A percentile compares a stretch with the other conserved stretches of the same genome.
Evolutionary conservation across 2,113 vertebrate species (phyloP).

Genomic region (Odocoileus hemionus): DNA sequence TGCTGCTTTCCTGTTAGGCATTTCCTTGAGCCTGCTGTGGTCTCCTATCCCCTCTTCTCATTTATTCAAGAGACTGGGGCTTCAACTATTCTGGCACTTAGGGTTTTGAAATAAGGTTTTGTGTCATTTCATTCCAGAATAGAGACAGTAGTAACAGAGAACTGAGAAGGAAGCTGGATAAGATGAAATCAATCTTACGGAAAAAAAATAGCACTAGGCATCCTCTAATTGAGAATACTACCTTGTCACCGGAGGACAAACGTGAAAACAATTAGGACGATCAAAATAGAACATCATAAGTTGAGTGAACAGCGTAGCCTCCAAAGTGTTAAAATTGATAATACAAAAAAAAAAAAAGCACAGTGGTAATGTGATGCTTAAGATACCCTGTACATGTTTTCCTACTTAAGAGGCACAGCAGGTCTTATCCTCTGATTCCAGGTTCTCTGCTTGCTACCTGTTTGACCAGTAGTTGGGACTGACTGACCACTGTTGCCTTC

Average conservation of each 20-base stretch:
- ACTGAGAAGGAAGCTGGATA: neutral
- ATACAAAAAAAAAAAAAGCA: neutral
- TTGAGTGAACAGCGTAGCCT: neutral
- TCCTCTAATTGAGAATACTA: neutral
- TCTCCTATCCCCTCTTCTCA: neutral
- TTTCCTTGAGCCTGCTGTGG: neutral
- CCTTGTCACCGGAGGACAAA: neutral
- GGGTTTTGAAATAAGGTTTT: constrained; percentile 15
- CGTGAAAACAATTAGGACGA: neutral
- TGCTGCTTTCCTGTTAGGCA: neutral
- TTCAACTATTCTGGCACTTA: constrained; percentile 8
- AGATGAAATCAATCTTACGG: neutral
- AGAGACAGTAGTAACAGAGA: neutral
- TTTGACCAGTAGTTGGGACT: neutral
- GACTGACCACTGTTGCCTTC: neutral
- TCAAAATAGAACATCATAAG: neutral
- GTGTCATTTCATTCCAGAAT: constrained; percentile 19
- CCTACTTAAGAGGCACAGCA: neutral
- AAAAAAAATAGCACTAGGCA: neutral
- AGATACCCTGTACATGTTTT: neutral
- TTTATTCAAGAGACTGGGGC: constrained; percentile 14
- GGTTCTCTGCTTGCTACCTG: neutral
- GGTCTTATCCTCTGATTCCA: neutral
- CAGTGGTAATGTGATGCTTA: neutral
- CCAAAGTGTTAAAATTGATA: neutral